These are phyloP conservation scores for Ormyrus nitidulus DNA, from an alignment of 2,888 invertebrate species.

Conservation along the genomic window DNA sequence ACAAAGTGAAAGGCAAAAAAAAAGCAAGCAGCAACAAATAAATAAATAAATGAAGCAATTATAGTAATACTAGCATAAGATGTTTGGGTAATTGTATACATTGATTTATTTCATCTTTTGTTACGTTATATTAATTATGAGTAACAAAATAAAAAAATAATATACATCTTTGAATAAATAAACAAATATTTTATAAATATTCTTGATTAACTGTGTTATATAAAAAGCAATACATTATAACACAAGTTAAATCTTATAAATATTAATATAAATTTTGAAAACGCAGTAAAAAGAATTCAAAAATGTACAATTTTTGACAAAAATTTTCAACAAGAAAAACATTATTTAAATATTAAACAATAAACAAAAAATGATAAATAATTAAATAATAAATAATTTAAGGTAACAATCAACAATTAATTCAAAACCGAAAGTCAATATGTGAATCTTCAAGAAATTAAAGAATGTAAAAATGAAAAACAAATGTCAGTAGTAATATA, in stretches of 20 bases:
- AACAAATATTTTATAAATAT: slow-evolving; percentile 13
- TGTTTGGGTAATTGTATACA: slow-evolving; percentile 29
- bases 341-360: not conserved
- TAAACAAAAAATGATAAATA: slow-evolving; percentile 58
- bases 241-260: not conserved
- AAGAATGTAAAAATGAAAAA: slow-evolving; percentile 67
- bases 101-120: slow-evolving; percentile 45
- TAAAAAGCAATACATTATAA: slow-evolving; percentile 3
- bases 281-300: slow-evolving; percentile 24
- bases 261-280: slow-evolving; percentile 28
- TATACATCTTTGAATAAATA: slow-evolving; percentile 9
- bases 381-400: slow-evolving; percentile 61
- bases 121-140: slow-evolving; percentile 20
- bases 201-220: slow-evolving; percentile 23
- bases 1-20: slow-evolving; percentile 2
- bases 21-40: slow-evolving; percentile 17
- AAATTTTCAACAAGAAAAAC: slow-evolving; percentile 34
- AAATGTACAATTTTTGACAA: slow-evolving; percentile 5
- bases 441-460: slow-evolving; percentile 55
- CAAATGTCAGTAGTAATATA: slow-evolving; percentile 67
- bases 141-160: slow-evolving; percentile 54
- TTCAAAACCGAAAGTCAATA: slow-evolving; percentile 46
- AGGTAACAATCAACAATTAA: slow-evolving; percentile 53
- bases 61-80: slow-evolving; percentile 31
- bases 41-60: not conserved